These are phyloP conservation scores for Miltochrista miniata DNA, from an alignment of 2,888 invertebrate species.

Conservation along the genomic window DNA sequence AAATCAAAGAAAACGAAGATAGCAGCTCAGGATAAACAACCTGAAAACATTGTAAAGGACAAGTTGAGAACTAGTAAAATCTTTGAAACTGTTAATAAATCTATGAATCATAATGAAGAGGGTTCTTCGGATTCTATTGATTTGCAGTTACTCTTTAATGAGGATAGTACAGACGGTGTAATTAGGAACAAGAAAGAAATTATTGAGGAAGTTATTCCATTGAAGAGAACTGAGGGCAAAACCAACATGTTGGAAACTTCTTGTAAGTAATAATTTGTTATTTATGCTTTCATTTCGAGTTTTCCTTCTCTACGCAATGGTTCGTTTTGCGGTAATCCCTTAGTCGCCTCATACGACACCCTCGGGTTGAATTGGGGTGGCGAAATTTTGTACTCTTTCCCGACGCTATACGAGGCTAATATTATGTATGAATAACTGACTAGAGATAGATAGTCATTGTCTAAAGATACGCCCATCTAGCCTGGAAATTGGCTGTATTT, in stretches of 20 bases:
- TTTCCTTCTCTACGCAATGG: too few species aligned
- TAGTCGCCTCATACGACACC: too few species aligned
- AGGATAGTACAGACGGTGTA: conserved; percentile 63
- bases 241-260: conserved; percentile 51
- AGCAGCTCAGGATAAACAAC: conserved; percentile 9
- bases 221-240: conserved; percentile 59
- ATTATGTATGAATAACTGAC: too few species aligned
- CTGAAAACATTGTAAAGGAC: conserved; percentile 15
- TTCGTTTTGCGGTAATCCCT: too few species aligned
- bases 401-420: too few species aligned
- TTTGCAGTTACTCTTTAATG: conserved; percentile 66
- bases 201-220: conserved; percentile 52
- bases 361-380: too few species aligned
- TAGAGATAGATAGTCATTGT: too few species aligned
- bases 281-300: neutral
- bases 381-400: too few species aligned
- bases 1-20: conserved; percentile 37
- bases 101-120: conserved; percentile 31
- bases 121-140: conserved; percentile 65
- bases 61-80: conserved; percentile 20
- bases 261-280: conserved; percentile 44
- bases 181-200: conserved; percentile 6
- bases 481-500: too few species aligned
- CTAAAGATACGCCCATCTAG: too few species aligned
- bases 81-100: conserved; percentile 12